These are phyloP conservation scores for Lepus americanus DNA, from an alignment of 2,113 vertebrate species.

Conservation along the genomic window DNA sequence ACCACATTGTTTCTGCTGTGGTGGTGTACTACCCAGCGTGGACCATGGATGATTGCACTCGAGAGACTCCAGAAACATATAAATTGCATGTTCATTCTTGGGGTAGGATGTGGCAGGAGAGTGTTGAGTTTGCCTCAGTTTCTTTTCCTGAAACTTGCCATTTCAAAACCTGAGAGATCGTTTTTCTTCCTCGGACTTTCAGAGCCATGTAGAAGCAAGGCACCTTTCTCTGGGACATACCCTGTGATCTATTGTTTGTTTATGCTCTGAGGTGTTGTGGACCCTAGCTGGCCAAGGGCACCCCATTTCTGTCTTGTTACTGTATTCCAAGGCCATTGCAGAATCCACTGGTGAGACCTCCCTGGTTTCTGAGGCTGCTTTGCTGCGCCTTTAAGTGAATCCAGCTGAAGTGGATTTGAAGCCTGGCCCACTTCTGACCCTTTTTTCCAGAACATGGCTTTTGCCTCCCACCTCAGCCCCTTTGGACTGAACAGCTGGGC, in stretches of 20 bases:
- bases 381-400: background rate
- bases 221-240: background rate
- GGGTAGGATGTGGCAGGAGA: background rate
- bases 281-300: background rate
- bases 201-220: background rate
- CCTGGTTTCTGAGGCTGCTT: background rate
- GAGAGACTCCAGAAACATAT: background rate
- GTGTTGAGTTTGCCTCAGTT: background rate
- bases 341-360: background rate
- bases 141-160: background rate
- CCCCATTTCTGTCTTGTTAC: background rate
- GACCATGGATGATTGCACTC: background rate
- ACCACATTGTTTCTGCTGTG: background rate
- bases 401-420: background rate
- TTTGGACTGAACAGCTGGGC: background rate
- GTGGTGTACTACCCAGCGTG: background rate
- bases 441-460: background rate
- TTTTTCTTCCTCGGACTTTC: background rate
- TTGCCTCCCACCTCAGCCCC: background rate
- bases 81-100: background rate
- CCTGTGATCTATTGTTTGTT: rapidly evolving
- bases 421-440: background rate
- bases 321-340: background rate
- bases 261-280: background rate
- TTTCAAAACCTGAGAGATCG: background rate